A percentile compares a stretch with the other conserved stretches of the same genome.
These are phyloP conservation scores for Xestia ashworthii DNA, from an alignment of 2,888 invertebrate species.

Conservation along the genomic window DNA sequence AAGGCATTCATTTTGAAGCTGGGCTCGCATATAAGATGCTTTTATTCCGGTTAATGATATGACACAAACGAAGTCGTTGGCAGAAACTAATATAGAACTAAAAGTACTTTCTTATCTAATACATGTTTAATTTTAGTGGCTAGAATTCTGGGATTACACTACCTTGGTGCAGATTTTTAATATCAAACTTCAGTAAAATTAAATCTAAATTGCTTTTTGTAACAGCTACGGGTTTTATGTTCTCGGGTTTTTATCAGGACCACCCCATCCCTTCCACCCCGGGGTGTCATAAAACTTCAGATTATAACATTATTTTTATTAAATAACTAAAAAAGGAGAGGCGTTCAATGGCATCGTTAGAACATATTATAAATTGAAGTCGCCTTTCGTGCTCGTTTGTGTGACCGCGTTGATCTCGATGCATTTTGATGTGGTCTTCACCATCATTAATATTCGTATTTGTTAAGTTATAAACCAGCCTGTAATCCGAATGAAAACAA, in stretches of 20 bases:
- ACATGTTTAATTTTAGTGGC: neutral
- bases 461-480: neutral
- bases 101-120: neutral
- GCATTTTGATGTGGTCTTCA: neutral
- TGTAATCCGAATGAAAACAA: neutral
- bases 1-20: neutral
- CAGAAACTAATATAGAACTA: neutral
- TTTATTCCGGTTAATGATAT: neutral
- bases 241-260: conserved; percentile 43
- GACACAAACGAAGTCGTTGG: neutral
- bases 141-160: neutral
- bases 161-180: neutral
- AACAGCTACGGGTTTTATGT: conserved; percentile 47
- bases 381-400: neutral
- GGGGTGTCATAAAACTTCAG: conserved; percentile 49
- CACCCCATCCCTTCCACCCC: conserved; percentile 31
- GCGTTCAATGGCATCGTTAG: neutral
- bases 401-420: neutral
- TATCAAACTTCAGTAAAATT: conserved; percentile 25
- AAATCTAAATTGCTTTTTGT: conserved; percentile 37
- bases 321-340: conserved; percentile 22
- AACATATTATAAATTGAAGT: neutral
- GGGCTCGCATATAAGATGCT: neutral
- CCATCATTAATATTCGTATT: neutral
- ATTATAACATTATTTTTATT: conserved; percentile 47